Conservation (phyloP, 2,888 invertebrate species). For the Melieria omissa region DNA sequence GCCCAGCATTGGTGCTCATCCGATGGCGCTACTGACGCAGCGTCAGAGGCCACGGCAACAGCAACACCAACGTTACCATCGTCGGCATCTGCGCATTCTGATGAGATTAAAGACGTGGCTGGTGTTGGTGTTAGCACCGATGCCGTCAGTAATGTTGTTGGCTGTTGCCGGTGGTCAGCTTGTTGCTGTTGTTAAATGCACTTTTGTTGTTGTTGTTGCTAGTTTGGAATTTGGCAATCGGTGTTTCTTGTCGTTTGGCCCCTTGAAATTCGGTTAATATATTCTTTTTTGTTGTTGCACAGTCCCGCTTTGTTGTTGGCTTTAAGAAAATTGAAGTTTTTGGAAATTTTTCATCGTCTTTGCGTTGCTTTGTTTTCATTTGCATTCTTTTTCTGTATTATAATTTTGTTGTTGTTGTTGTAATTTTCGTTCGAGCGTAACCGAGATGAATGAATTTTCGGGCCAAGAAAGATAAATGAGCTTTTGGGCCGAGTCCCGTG, state of each 20-base stretch:
- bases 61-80: not conserved
- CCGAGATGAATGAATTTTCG: too few species aligned
- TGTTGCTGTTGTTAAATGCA: not conserved
- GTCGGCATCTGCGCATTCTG: slow-evolving; percentile 21
- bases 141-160: slow-evolving; percentile 24
- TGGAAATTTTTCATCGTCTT: slow-evolving; percentile 8
- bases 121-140: slow-evolving; percentile 21
- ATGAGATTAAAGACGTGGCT: slow-evolving; percentile 28
- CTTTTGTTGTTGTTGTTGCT: slow-evolving; percentile 15
- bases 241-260: not conserved
- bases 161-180: slow-evolving; percentile 21
- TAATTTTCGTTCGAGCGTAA: too few species aligned
- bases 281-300: not conserved
- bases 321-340: not conserved
- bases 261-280: not conserved
- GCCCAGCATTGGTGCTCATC: slow-evolving; percentile 14
- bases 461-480: too few species aligned
- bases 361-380: not conserved
- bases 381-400: not conserved
- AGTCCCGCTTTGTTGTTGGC: slow-evolving; percentile 6
- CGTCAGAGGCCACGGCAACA: slow-evolving; percentile 1
- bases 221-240: not conserved
- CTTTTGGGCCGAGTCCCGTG: too few species aligned
- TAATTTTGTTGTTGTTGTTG: not conserved
- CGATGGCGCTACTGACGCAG: slow-evolving; percentile 23